Base-by-base conservation (phyloP, 2,113 vertebrate species). In the Cephalopholis sonnerati region DNA sequence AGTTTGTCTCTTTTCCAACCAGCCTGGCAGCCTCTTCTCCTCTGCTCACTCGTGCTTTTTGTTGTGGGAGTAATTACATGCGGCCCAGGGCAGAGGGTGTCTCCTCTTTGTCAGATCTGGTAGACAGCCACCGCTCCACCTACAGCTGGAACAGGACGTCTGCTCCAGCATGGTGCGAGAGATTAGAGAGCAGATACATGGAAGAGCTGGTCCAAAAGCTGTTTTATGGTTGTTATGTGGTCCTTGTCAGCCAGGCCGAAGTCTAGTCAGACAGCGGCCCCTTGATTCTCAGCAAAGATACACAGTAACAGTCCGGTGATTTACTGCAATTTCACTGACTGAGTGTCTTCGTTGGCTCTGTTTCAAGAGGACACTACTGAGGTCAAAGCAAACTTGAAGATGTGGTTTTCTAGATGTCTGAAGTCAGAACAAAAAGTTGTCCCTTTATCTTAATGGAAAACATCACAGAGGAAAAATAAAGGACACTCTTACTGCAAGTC, bases 51-150 rank as follows among this genome's bases (percentile, higher is more conserved):
- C 36, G 46, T 55, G 73, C 44, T 58, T 75, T 86, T 44, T 72
- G 74, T 85, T 69, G 62, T 67, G 84, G 72, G 75, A 87, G 84
- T 89, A 86, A 89, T 93, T 90, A 90, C 90, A 89, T 81, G 87
- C 7, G 25, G 83, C 88, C 81, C 77, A 18, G 73, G 72, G 89
- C 84, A 63, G 84, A 63, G 71, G 69, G 81, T 87, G 80, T 62
- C 74, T 63, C 75, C 77, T 68, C 63, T 80, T 75, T 87, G 87
- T 91, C 82, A 89, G 80, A 89, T 91, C 78, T 90, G 87, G 88
- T 86, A 66, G 85, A 79, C 74, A 55, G 77, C 82, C 87, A 85
- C 55, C 9, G 44, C 86, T 89, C 78, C 81, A 81, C 70, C 86
- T 82, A 57, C 82, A 77, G 83, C 63, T 72, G 71, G 72, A 81